A percentile compares a stretch with the other conserved stretches of the same genome.
These are phyloP conservation scores for Micoletzkya japonica DNA, from an alignment of 2,888 invertebrate genomes.

Conservation along the genomic window DNA sequence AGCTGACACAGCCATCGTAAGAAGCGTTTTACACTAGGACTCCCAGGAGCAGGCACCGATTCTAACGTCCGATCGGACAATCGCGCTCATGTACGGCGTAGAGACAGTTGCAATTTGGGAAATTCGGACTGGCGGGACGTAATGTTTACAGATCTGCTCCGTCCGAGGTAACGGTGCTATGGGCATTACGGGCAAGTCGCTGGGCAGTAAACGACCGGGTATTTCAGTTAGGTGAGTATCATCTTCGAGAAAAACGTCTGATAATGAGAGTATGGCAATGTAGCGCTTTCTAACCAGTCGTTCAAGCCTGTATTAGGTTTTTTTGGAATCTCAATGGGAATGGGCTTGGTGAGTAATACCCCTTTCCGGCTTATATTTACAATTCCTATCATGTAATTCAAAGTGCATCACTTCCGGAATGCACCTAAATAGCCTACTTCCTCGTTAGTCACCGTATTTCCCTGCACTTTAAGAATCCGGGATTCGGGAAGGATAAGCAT, in stretches of 20 bases:
- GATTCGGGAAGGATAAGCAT: slow-evolving; percentile 19
- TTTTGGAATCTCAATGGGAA: no score
- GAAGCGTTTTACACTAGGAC: no score
- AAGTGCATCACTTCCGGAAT: not conserved
- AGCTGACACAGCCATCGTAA: no score
- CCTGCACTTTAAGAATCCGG: not conserved
- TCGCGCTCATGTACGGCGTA: no score
- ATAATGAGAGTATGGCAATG: no score
- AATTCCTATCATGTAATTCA: not conserved
- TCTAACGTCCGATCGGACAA: no score
- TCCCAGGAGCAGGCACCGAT: no score
- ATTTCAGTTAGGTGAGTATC: slow-evolving; percentile 17
- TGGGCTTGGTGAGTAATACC: no score
- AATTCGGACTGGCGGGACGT: no score
- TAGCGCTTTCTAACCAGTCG: not conserved
- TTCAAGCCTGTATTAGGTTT: not conserved
- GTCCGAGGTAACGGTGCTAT: slow-evolving; percentile 26
- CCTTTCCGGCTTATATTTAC: not conserved
- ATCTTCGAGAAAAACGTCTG: no score
- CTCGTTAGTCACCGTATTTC: not conserved
- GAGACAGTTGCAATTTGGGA: no score
- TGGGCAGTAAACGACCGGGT: not conserved
- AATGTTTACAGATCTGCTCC: slow-evolving; percentile 14
- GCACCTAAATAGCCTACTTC: not conserved
- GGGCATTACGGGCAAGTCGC: slow-evolving; percentile 23